Evolutionary conservation across 2,113 vertebrate species (phyloP).

Genomic region (Elachura formosa): DNA sequence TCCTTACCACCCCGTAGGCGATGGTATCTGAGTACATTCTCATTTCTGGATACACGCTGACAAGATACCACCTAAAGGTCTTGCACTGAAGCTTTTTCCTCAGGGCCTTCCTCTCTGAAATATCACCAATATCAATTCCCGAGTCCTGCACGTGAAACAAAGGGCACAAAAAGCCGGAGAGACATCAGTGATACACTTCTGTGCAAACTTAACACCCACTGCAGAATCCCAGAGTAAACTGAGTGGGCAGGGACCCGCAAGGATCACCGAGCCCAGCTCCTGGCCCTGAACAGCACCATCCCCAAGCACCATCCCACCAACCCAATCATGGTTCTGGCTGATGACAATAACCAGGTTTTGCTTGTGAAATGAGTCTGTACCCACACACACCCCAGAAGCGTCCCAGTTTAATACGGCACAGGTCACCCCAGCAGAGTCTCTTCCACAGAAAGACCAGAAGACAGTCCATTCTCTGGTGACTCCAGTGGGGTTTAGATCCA

Average conservation of each 20-base stretch:
- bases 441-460: no score
- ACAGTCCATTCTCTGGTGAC: no score
- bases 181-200: background rate
- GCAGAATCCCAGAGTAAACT: background rate
- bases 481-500: background rate
- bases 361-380: background rate
- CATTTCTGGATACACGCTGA: conserved; percentile 97
- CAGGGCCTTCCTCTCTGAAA: conserved; percentile 90
- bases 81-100: conserved; percentile 95
- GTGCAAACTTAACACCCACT: background rate
- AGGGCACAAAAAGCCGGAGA: background rate
- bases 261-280: background rate
- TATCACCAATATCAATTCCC: conserved; percentile 94
- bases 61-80: conserved; percentile 97
- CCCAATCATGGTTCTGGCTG: background rate
- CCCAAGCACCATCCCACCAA: no score
- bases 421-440: background rate
- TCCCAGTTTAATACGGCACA: background rate
- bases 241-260: background rate
- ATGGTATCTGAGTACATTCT: conserved; percentile 93
- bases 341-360: background rate
- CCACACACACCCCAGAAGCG: background rate
- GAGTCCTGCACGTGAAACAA: conserved; percentile 79
- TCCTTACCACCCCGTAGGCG: conserved; percentile 92
- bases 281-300: background rate